These are phyloP conservation scores for Phania funesta DNA, from an alignment of 2,888 invertebrate species.

Conservation along the genomic window DNA sequence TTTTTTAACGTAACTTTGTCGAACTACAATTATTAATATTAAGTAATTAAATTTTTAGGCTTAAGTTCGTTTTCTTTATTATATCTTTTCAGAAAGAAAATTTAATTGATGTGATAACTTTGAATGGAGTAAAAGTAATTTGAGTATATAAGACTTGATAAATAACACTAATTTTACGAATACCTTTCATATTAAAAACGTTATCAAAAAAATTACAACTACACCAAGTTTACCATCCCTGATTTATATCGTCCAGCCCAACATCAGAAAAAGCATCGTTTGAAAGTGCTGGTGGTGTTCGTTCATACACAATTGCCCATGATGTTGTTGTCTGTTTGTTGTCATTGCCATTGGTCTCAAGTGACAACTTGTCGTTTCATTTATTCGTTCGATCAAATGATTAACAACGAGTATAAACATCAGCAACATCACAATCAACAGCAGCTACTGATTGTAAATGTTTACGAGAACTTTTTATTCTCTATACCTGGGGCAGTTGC, in stretches of 20 bases:
- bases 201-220: not conserved
- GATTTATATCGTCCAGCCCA: not conserved
- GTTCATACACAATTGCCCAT: slow-evolving; percentile 41
- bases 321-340: slow-evolving; percentile 41
- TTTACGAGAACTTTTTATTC: slow-evolving; percentile 2
- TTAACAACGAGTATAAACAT: slow-evolving; percentile 27
- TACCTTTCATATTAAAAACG: not conserved
- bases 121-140: too few relatives aligned
- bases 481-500: slow-evolving; percentile 14
- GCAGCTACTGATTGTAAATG: slow-evolving; percentile 28
- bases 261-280: slow-evolving; percentile 5
- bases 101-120: too few relatives aligned
- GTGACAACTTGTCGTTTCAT: slow-evolving; percentile 70
- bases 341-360: slow-evolving; percentile 67
- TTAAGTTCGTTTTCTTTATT: too few relatives aligned
- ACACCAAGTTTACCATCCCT: not conserved
- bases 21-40: too few relatives aligned
- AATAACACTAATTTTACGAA: too few relatives aligned
- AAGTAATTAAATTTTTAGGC: too few relatives aligned
- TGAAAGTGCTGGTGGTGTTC: not conserved
- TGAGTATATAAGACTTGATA: too few relatives aligned
- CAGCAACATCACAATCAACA: slow-evolving; percentile 18
- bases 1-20: too few relatives aligned
- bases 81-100: too few relatives aligned
- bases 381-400: slow-evolving; percentile 57